phyloP scores from a whole-genome alignment of 2,113 vertebrate genomes.

The Rattus norvegicus region GRCr8 NC_086033.1:15071001-15071500 shows the following conservation, averaged over 20 bases:
- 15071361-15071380: conserved; percentile 82
- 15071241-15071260: conserved; percentile 88
- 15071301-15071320: conserved; percentile 86
- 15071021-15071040: conserved; percentile 96
- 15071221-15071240: conserved; percentile 84
- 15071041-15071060: conserved; percentile 98
- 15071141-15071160: conserved; percentile 88
- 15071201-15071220: conserved; percentile 86
- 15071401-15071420: conserved; percentile 80
- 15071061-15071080: conserved; percentile 89
- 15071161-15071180: conserved; percentile 89
- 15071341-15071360: conserved; percentile 87
- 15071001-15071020: conserved; percentile 93
- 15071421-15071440: conserved; percentile 84
- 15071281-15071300: conserved; percentile 87
- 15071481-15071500: conserved; percentile 77
- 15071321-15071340: conserved; percentile 87
- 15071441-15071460: conserved; percentile 88
- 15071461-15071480: conserved; percentile 91
- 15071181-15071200: conserved; percentile 89
- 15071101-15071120: conserved; percentile 89
- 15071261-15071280: conserved; percentile 87
- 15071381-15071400: conserved; percentile 77
- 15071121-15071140: conserved; percentile 86
- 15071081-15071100: conserved; percentile 94